Base-by-base conservation (phyloP, 2,888 invertebrate genomes). In the Azorinus chamasolen region DNA sequence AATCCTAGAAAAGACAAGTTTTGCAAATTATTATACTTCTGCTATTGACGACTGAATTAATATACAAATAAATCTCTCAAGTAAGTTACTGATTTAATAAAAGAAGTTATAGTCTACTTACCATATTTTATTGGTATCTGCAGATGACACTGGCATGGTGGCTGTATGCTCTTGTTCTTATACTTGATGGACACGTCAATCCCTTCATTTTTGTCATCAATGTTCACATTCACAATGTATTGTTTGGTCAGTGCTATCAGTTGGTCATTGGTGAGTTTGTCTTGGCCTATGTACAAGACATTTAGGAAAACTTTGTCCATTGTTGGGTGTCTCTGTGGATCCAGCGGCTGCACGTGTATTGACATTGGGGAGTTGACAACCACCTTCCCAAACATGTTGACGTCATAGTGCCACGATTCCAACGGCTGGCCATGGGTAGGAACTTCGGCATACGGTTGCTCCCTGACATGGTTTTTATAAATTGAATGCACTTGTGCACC, bases 111-210 rank as follows among this genome's bases (percentile, higher is more conserved):
- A n/a, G 25, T 24, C 32, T 59, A 70, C 73, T 71, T 79, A 87
- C 87, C 83, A 77, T 77, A 85, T 80, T 84, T 85, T 12, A 87
- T 65, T 20, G 87, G 85, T 43, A 85, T 61, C 57, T 87, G 80
- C 24, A 87, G 55, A 54, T 77, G 63, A 54, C 83, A 84, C n/a
- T 74, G 69, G 32, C 32, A 32, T 0, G 74, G 64, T 45, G 83
- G 80, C 18, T 76, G 57, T 0, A 65, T 59, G 16, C 62, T 58
- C 18, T 61, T 46, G 8, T 65, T 58, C 14, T 81, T 80, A 10
- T 78, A 72, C 50, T 78, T 66, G 8, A 81, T 71, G 22, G 51
- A 69, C 0, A 85, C 69, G 25, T 58, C 73, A 24, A 85, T 45
- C n/a, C 75, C 62, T 22, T 68, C 65, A 27, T 59, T 68, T 14